Evolutionary conservation across 1,140 invertebrate genomes (phyloP).

Genomic region (Dreissena polymorpha): DNA sequence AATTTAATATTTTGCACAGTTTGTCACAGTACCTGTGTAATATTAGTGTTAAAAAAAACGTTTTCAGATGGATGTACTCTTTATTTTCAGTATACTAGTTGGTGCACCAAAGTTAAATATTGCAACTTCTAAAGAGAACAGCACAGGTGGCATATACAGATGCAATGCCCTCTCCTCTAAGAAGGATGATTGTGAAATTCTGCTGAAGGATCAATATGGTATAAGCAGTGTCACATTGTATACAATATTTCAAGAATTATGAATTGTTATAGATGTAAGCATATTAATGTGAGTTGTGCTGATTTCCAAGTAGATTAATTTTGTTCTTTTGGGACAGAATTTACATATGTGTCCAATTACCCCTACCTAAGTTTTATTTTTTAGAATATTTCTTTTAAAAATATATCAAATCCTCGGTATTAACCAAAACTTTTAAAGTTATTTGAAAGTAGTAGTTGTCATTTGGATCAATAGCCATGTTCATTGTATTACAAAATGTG

Average conservation of each 20-base stretch:
- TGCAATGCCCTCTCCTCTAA: conserved; percentile 36
- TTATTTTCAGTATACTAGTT: conserved; percentile 50
- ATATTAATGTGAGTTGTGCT: not conserved
- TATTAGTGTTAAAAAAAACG: no score
- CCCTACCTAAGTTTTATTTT: no score
- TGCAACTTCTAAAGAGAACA: conserved; percentile 19
- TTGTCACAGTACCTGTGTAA: no score
- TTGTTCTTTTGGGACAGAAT: not conserved
- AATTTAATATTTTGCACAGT: no score
- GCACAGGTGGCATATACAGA: conserved; percentile 40
- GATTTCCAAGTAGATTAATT: not conserved
- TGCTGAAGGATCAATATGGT: conserved; percentile 43
- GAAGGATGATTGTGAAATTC: conserved; percentile 33
- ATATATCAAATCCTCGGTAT: no score
- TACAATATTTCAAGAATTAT: not conserved
- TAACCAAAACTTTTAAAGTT: no score
- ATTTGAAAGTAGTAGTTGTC: no score
- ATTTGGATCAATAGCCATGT: no score
- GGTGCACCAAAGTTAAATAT: conserved; percentile 44
- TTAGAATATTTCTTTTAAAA: no score
- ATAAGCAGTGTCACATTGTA: not conserved
- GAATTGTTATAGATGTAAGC: not conserved
- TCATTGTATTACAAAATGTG: no score
- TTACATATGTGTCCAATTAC: not conserved
- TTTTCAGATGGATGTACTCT: not conserved